Percentiles rank a stretch among this genome's conserved stretches.
phyloP scores from a whole-genome alignment of 1,140 invertebrate genomes.

The Frieseomelitta varia region DNA sequence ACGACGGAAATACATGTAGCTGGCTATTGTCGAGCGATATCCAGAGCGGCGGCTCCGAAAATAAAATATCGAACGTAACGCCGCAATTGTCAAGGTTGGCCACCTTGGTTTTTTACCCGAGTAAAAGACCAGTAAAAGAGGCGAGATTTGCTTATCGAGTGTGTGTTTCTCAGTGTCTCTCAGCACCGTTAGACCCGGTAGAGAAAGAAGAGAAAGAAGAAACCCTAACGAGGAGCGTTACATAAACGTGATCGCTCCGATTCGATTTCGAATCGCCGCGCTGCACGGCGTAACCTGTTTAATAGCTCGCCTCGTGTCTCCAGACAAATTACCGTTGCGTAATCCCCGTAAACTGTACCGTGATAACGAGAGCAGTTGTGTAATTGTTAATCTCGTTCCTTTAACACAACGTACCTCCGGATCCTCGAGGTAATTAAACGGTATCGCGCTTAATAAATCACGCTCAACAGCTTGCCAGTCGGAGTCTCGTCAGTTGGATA shows the following conservation, averaged over 20 bases:
- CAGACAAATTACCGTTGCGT: neutral
- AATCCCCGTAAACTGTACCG: neutral
- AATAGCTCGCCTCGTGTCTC: neutral
- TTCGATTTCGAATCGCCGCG: neutral
- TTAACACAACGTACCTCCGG: neutral
- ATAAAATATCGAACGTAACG: conserved; percentile 38
- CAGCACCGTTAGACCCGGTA: neutral
- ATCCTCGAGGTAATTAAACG: neutral
- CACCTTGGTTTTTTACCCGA: conserved; percentile 29
- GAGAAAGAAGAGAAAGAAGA: neutral
- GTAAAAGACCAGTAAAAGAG: neutral
- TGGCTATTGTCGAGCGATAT: conserved; percentile 8
- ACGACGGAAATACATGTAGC: neutral
- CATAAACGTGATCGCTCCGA: neutral
- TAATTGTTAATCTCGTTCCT: neutral
- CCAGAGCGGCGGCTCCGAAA: neutral
- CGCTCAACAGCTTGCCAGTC: neutral
- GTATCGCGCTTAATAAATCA: neutral
- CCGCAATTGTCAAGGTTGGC: conserved; percentile 44
- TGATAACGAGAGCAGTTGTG: neutral
- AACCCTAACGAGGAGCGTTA: neutral
- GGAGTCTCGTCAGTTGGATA: no score
- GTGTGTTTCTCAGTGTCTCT: conserved; percentile 15
- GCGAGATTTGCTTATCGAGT: conserved; percentile 30
- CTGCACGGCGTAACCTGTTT: neutral